Base-by-base conservation (phyloP, 2,888 invertebrate species). In the Lasioglossum oenotherae region DNA sequence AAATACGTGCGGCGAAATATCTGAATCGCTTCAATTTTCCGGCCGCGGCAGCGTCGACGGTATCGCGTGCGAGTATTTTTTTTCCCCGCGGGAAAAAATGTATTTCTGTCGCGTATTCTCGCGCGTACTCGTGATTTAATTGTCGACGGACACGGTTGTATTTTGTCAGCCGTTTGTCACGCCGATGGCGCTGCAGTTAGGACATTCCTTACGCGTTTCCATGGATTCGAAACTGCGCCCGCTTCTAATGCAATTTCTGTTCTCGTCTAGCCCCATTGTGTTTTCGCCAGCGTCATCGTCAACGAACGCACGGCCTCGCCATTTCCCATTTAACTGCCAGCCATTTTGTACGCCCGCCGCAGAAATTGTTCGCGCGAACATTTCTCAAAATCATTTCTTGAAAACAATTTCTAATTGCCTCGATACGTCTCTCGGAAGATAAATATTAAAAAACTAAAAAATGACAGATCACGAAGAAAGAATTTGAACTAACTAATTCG, bases 1-100 rank as follows among this genome's bases (percentile, higher is more conserved):
- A 38, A 75, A 75, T 27, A 75, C 60, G n/a, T 10, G 27, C 57
- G 46, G 46, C 19, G 60, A 44, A 41, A 75, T 27, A 75, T 75
- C 60, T 38, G 60, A 75, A 75, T 60, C 27, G 41, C 57, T 27
- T n/a, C 27, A 60, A 75, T 44, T 60, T 57, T 57, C 60, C 27
- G 23, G 27, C 4, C 46, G 46, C 41, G 75, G n/a, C 5, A 27
- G n/a, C 41, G 57, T 38, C 12, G 41, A 19, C n/a, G 2, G 60
- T 10, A 44, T 27, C 57, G 75, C 27, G 38, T 10, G 1, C 60
- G 41, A 27, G 41, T 10, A 74, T 53, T 74, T 41, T 35, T n/a
- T n/a, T 53, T 6, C 8, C 23, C 23, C 60, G 41, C 10, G 38
- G 41, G 38, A 57, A 38, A n/a, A 57, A 57, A n/a, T 31, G 31